Conservation (phyloP, 2,888 invertebrate species). For the Stenichneumon culpator region DNA sequence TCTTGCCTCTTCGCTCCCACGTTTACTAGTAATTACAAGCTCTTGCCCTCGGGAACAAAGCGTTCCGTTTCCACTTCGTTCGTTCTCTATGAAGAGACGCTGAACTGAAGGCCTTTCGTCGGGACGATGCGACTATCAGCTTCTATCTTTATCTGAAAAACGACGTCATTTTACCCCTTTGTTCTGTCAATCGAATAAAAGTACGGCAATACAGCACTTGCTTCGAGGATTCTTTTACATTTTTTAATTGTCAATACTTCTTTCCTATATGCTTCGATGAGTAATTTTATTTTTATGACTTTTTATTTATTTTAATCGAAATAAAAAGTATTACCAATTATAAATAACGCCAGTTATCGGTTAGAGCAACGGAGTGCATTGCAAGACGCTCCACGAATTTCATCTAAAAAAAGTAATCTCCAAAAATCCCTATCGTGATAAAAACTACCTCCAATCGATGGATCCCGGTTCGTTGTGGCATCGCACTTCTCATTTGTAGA, state of each 20-base stretch:
- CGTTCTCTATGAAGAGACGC: slow-evolving; percentile 40
- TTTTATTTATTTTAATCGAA: neutral
- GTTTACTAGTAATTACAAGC: slow-evolving; percentile 63
- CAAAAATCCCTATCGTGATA: neutral
- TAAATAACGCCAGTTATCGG: neutral
- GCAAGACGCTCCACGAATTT: neutral
- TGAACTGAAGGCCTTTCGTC: neutral
- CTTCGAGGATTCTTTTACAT: neutral
- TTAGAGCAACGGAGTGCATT: neutral
- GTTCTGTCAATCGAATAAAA: slow-evolving; percentile 21
- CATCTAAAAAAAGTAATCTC: neutral
- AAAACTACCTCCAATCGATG: slow-evolving; percentile 42
- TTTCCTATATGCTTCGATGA: no score
- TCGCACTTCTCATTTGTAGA: slow-evolving; percentile 45
- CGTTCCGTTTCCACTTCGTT: slow-evolving; percentile 44
- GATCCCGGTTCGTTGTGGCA: slow-evolving; percentile 12
- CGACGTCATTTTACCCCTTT: slow-evolving; percentile 26
- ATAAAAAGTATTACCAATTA: neutral
- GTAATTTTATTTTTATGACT: neutral
- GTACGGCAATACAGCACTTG: neutral
- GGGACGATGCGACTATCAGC: slow-evolving; percentile 18
- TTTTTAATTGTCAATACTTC: neutral
- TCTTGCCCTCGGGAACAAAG: slow-evolving; percentile 51
- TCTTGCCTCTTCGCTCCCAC: slow-evolving; percentile 51
- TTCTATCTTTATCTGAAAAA: slow-evolving; percentile 9